These are phyloP conservation scores for Engystomops pustulosus DNA, from an alignment of 2,113 vertebrate genomes.

Conservation along the genomic window DNA sequence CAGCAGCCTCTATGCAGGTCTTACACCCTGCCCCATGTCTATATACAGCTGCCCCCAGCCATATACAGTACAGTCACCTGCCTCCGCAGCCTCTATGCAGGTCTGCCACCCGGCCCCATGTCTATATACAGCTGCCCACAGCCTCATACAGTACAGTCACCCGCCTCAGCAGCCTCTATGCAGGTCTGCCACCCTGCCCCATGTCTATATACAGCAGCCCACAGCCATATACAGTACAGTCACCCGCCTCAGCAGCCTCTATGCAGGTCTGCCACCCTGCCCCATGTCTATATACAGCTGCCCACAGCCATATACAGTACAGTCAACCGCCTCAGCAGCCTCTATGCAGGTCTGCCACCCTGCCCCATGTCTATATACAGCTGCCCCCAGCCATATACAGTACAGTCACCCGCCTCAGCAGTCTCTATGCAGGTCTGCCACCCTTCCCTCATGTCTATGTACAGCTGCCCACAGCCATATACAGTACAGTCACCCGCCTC, in stretches of 20 bases:
- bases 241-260: not conserved
- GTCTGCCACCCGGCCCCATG: not conserved
- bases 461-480: too few species aligned
- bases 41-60: too few species aligned
- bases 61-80: not conserved
- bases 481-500: not conserved
- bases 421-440: not conserved
- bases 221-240: not conserved
- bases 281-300: too few species aligned
- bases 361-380: too few species aligned
- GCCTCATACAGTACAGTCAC: not conserved
- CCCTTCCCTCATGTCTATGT: too few species aligned
- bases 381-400: too few species aligned
- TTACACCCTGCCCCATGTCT: not conserved
- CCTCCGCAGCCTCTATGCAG: not conserved
- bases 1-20: not conserved
- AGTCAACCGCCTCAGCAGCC: not conserved
- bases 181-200: not conserved
- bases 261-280: not conserved
- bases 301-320: not conserved
- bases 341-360: not conserved
- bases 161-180: not conserved
- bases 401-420: not conserved
- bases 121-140: too few species aligned
- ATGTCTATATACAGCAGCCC: too few species aligned